phyloP scores from a whole-genome alignment of 2,797 vertebrate genomes.

The Mormyrus proboscirostris region DNA sequence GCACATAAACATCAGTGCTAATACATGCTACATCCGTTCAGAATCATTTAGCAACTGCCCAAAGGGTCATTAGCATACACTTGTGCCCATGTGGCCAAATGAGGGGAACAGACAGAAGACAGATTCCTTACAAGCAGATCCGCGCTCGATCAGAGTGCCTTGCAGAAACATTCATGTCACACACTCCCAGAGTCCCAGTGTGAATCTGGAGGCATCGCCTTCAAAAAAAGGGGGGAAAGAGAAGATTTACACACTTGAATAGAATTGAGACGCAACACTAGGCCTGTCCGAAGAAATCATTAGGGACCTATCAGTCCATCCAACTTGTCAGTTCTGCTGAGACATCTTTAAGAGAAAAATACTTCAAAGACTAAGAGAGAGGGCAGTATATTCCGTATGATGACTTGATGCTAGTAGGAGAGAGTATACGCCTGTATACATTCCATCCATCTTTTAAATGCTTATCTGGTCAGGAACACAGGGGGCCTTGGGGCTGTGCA shows the following conservation, averaged over 20 bases:
- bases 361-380: background rate
- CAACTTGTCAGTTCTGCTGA: background rate
- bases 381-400: background rate
- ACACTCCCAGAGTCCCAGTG: background rate
- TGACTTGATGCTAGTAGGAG: background rate
- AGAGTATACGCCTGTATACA: background rate
- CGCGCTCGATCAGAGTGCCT: constrained; percentile 10
- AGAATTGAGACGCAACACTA: background rate
- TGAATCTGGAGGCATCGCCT: background rate
- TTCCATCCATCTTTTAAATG: background rate
- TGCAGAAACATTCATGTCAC: constrained; percentile 4
- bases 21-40: background rate
- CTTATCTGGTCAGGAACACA: background rate
- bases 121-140: constrained; percentile 7
- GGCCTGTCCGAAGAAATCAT: background rate
- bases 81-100: constrained; percentile 17
- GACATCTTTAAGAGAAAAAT: background rate
- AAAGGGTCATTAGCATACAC: constrained; percentile 25
- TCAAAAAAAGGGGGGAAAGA: background rate
- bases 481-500: background rate
- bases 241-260: background rate
- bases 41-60: constrained; percentile 17
- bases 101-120: background rate
- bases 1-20: background rate
- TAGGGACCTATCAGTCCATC: background rate